phyloP scores from a whole-genome alignment of 2,113 vertebrate species.

The Hypanus sabinus region DNA sequence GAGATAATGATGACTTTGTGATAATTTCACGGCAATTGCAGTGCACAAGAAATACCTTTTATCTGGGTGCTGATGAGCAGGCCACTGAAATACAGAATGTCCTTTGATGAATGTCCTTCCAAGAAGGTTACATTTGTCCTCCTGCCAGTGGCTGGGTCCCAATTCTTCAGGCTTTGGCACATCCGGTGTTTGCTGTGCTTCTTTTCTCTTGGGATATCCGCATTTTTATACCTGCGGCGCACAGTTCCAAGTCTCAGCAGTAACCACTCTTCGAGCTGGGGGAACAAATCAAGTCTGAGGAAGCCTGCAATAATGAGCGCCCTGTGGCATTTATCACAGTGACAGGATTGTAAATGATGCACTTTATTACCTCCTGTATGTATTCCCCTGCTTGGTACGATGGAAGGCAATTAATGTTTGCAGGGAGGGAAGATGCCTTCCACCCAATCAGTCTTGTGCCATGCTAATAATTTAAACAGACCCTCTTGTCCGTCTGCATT shows the following conservation, averaged over 20 bases:
- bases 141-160: neutral
- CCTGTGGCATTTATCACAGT: slow-evolving; percentile 14
- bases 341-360: slow-evolving; percentile 17
- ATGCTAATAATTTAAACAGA: neutral
- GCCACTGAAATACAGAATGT: neutral
- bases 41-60: neutral
- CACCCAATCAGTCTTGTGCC: neutral
- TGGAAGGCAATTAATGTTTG: neutral
- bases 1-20: neutral
- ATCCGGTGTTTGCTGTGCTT: neutral
- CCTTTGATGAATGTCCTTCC: neutral
- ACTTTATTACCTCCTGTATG: neutral
- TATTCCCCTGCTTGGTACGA: no score
- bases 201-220: neutral
- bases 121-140: neutral
- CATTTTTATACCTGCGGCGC: no score
- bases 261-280: neutral
- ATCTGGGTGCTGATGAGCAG: neutral
- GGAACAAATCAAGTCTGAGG: neutral
- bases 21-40: neutral
- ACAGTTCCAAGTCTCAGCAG: neutral
- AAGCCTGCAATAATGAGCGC: slow-evolving; percentile 4
- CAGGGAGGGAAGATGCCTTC: neutral
- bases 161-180: neutral
- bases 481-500: neutral